These are phyloP conservation scores for Calliphora vicina DNA, from an alignment of 1,140 invertebrate species.

Conservation along the genomic window DNA sequence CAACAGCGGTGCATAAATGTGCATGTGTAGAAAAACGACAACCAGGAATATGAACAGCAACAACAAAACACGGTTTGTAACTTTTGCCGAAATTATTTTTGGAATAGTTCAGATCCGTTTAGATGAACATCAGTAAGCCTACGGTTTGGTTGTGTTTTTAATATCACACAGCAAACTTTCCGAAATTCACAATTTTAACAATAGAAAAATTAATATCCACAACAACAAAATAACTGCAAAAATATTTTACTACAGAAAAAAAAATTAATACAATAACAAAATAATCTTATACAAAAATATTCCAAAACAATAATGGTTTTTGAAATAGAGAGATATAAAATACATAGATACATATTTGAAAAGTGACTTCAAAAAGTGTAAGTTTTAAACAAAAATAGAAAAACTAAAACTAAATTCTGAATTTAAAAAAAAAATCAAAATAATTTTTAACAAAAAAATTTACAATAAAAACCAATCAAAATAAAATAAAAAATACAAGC, in stretches of 20 bases:
- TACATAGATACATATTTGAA: no score
- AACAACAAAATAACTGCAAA: not conserved
- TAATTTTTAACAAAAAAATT: no score
- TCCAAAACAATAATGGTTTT: not conserved
- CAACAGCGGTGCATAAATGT: not conserved
- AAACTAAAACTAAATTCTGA: no score
- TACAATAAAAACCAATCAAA: no score
- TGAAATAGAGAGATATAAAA: no score
- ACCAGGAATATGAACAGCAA: not conserved
- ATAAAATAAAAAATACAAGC: no score
- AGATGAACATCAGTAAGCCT: slow-evolving; percentile 64
- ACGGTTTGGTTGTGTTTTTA: slow-evolving; percentile 60
- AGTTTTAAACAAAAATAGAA: no score
- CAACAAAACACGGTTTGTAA: slow-evolving; percentile 44
- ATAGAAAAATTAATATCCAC: not conserved
- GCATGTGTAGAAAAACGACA: not conserved
- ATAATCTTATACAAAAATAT: not conserved
- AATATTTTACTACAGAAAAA: not conserved
- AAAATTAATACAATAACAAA: not conserved
- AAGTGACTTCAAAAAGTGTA: no score
- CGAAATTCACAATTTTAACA: not conserved
- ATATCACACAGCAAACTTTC: slow-evolving; percentile 5
- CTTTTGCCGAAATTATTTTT: slow-evolving; percentile 61
- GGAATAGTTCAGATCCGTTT: slow-evolving; percentile 62
- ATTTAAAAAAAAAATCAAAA: no score